Conservation (phyloP, 2,888 invertebrate species). For the Ochropleura leucogaster region DNA sequence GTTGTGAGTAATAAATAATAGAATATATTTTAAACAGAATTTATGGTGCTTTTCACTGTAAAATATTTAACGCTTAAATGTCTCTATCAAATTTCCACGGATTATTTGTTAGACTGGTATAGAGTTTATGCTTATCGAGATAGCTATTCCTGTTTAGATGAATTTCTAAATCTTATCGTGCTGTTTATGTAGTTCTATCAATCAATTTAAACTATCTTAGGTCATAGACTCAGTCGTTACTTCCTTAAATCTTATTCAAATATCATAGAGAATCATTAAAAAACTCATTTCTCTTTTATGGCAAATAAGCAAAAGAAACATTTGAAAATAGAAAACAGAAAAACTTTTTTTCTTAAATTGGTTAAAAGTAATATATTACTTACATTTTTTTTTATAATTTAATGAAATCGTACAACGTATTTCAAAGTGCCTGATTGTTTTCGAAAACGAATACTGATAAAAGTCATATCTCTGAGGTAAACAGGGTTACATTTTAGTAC, state of each 20-base stretch:
- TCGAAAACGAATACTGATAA: slow-evolving; percentile 58
- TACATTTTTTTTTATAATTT: slow-evolving; percentile 7
- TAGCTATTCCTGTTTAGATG: slow-evolving; percentile 68
- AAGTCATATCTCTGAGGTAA: slow-evolving; percentile 82
- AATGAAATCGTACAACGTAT: slow-evolving; percentile 48
- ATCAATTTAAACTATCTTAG: slow-evolving; percentile 67
- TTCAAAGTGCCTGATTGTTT: slow-evolving; percentile 73
- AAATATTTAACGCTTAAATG: slow-evolving; percentile 63
- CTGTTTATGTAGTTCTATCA: slow-evolving; percentile 70
- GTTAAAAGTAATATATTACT: background rate
- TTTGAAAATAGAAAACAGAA: slow-evolving; percentile 16
- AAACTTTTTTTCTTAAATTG: slow-evolving; percentile 8
- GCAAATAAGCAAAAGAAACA: background rate
- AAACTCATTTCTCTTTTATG: slow-evolving; percentile 37
- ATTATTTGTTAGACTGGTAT: slow-evolving; percentile 57
- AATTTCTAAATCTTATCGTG: slow-evolving; percentile 68
- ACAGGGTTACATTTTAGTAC: slow-evolving; percentile 77
- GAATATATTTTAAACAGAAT: slow-evolving; percentile 78
- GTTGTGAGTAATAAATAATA: slow-evolving; percentile 85
- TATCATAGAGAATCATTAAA: slow-evolving; percentile 35
- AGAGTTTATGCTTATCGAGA: slow-evolving; percentile 55
- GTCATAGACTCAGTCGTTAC: slow-evolving; percentile 52
- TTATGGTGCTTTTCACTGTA: slow-evolving; percentile 85
- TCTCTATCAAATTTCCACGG: slow-evolving; percentile 50
- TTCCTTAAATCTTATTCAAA: slow-evolving; percentile 44